These are phyloP conservation scores for Nesospiza acunhae DNA, from an alignment of 2,113 vertebrate genomes.

Conservation along the genomic window DNA sequence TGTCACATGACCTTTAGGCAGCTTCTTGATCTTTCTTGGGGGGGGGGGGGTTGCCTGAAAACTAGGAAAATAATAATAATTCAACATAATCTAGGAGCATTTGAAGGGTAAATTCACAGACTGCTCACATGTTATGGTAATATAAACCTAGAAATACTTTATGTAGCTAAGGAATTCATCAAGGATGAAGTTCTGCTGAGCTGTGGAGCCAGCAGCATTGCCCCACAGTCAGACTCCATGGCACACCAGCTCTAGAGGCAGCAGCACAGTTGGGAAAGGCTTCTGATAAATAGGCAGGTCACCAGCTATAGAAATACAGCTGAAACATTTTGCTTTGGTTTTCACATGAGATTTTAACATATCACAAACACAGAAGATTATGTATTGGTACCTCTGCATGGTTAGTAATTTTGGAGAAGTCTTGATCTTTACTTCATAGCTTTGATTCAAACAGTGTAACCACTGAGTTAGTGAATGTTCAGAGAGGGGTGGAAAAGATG, in stretches of 20 bases:
- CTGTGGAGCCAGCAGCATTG: not conserved
- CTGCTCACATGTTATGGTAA: not conserved
- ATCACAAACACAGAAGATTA: not conserved
- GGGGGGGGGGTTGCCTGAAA: not conserved
- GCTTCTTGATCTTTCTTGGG: not conserved
- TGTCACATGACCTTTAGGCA: not conserved
- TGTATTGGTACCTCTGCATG: not conserved
- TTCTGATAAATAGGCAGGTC: not conserved
- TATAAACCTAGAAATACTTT: not conserved
- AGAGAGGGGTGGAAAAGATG: not conserved
- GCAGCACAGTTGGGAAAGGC: not conserved
- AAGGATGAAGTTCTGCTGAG: not conserved
- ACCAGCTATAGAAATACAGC: not conserved
- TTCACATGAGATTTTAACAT: not conserved
- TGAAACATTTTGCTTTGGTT: not conserved
- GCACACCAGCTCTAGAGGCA: not conserved
- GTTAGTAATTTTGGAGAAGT: not conserved
- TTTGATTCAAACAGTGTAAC: not conserved
- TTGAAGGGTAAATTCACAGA: not conserved
- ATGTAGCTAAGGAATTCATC: not conserved
- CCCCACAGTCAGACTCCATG: not conserved
- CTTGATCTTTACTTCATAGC: not conserved
- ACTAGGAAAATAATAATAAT: not conserved
- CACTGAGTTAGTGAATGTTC: not conserved
- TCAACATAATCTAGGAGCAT: not conserved